A percentile compares a stretch with the other conserved stretches of the same genome.
Conservation (phyloP, 2,888 invertebrate species). For the Seira ritae region DNA sequence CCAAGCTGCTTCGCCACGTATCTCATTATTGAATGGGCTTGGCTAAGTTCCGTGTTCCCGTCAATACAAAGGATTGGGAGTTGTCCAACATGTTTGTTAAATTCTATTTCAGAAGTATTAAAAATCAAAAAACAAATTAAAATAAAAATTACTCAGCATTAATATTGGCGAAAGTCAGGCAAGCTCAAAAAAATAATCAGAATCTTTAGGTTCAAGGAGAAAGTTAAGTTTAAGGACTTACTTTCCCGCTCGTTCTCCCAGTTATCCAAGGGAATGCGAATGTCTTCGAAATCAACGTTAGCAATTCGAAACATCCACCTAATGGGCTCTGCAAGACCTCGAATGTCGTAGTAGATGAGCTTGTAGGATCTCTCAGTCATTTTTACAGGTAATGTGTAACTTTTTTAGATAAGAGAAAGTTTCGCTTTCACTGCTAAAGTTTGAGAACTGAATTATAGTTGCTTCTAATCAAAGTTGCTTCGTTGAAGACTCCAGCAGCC, state of each 20-base stretch:
- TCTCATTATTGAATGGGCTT: slow-evolving; percentile 34
- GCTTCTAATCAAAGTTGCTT: not conserved
- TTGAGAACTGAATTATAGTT: not conserved
- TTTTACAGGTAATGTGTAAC: not conserved
- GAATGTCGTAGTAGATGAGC: slow-evolving; percentile 40
- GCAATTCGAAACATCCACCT: slow-evolving; percentile 45
- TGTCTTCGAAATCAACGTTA: slow-evolving; percentile 36
- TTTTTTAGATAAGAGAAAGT: too few relatives aligned
- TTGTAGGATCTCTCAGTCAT: slow-evolving; percentile 32
- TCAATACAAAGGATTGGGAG: slow-evolving; percentile 41
- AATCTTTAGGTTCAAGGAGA: too few relatives aligned
- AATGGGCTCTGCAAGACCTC: slow-evolving; percentile 47
- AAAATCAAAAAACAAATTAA: not conserved
- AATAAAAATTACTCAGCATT: not conserved
- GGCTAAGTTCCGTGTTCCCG: slow-evolving; percentile 27
- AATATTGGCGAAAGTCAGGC: too few relatives aligned
- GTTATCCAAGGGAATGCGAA: slow-evolving; percentile 28
- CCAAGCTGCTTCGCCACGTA: slow-evolving; percentile 33
- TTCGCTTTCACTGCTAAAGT: too few relatives aligned
- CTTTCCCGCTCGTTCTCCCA: not conserved
- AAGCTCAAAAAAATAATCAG: too few relatives aligned
- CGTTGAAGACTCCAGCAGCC: not conserved
- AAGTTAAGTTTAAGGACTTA: too few relatives aligned
- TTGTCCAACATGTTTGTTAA: slow-evolving; percentile 20
- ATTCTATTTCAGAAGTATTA: too few relatives aligned